Conservation (phyloP, 2,888 invertebrate genomes). For the Tenthredo distinguenda region DNA sequence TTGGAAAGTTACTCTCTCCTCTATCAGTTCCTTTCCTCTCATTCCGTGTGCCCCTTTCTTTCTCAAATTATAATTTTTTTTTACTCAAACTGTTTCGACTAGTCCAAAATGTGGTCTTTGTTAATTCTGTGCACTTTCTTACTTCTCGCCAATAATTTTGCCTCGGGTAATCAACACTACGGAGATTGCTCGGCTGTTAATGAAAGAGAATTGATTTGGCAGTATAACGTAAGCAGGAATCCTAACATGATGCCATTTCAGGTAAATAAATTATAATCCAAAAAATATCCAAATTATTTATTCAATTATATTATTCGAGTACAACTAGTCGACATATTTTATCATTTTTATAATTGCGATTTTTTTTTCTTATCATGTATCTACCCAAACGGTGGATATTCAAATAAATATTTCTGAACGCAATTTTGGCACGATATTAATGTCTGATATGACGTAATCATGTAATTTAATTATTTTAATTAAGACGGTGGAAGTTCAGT, state of each 20-base stretch:
- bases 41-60: neutral
- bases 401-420: neutral
- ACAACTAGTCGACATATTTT: neutral
- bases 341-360: neutral
- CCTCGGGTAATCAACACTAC: slow-evolving; percentile 55
- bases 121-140: neutral
- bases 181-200: slow-evolving; percentile 58
- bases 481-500: slow-evolving; percentile 65
- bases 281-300: neutral
- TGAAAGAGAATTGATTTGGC: slow-evolving; percentile 65
- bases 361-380: neutral
- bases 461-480: slow-evolving; percentile 38
- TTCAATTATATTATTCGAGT: neutral
- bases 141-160: slow-evolving; percentile 4
- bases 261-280: slow-evolving; percentile 17
- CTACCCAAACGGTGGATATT: neutral
- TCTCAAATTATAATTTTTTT: neutral
- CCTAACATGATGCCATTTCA: slow-evolving; percentile 10
- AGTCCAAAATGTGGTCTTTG: neutral
- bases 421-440: neutral
- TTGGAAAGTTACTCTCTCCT: slow-evolving; percentile 32
- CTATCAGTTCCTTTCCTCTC: neutral
- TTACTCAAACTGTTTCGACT: neutral
- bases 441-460: neutral
- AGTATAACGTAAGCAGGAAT: slow-evolving; percentile 65